Evolutionary conservation across 2,113 vertebrate species (phyloP), one percentile per base, ranked within the genome.

Genomic region (Coturnix japonica): DNA sequence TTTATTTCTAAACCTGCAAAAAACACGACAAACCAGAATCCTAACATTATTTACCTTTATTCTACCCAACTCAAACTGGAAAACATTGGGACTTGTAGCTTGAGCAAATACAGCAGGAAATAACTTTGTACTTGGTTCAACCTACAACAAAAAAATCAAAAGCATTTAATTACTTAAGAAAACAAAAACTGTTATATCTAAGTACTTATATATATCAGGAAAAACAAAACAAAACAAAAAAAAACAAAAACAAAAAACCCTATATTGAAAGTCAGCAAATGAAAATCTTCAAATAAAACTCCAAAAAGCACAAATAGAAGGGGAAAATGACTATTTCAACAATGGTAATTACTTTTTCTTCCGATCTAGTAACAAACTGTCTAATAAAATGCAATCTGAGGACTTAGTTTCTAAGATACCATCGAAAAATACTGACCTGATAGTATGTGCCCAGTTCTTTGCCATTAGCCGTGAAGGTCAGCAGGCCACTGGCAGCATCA

Each of bases 81-180:
- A 99, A 93, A 99, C 97, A 60, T 98, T 99, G 15, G 98, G 99
- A 71, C 99, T 99, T 39, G 99, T 99, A 71, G 99, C 99, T 95
- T 99, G 98, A 56, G 99, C 99, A 96, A 99, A 99, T 71, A 99
- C 99, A 46, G 99, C 99, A 75, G 99, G 99, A 91, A 99, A 99
- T 85, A 99, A 97, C 84, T 99, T 99, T 5, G 99, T 99, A 63
- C 99, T 99, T 9, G 99, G 98, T 92, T 99, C 99, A 96, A 99
- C 99, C 99, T 99, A 96, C 47, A 53, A 93, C 67, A 3, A 85
- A 91, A 87, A 12, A 91, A 61, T 31, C 31, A 95, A 13, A 95
- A 93, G 92, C 28, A 51, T 15, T 69, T 54, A 81, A 63, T 5
- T 26, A 86, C 19, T 39, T 30, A 87, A 80, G 49, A 76, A 7